Conservation (phyloP, 2,888 invertebrate species). For the Nemurella pictetii region DNA sequence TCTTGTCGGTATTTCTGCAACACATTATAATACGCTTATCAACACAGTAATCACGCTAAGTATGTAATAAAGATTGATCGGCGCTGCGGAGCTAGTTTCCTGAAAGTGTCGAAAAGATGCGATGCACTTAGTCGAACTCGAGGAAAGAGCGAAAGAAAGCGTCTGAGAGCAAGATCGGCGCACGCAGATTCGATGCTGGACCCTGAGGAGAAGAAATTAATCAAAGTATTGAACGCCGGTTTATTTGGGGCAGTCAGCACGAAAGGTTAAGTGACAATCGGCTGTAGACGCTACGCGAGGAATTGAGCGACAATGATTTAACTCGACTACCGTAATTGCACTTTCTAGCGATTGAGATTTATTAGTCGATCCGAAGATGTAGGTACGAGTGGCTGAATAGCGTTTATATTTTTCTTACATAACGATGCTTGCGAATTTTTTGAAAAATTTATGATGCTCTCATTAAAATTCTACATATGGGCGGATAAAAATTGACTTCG, state of each 20-base stretch:
- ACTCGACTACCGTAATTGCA: not conserved
- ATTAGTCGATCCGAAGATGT: not conserved
- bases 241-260: not conserved
- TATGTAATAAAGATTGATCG: not conserved
- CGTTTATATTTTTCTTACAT: not conserved
- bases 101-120: not conserved
- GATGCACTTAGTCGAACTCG: not conserved
- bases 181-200: not conserved
- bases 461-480: not conserved
- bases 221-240: not conserved
- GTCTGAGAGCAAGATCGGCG: not conserved
- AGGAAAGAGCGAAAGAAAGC: not conserved
- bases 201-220: not conserved
- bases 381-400: not conserved
- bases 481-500: not conserved
- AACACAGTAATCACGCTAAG: not conserved
- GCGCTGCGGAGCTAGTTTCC: not conserved
- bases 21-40: no score
- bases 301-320: not conserved
- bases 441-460: not conserved
- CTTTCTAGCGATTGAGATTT: not conserved
- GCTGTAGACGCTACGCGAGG: not conserved
- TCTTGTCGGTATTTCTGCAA: not conserved
- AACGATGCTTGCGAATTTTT: not conserved
- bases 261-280: not conserved